Evolutionary conservation across 2,113 vertebrate genomes (phyloP).

Genomic region (Leuciscus idus): DNA sequence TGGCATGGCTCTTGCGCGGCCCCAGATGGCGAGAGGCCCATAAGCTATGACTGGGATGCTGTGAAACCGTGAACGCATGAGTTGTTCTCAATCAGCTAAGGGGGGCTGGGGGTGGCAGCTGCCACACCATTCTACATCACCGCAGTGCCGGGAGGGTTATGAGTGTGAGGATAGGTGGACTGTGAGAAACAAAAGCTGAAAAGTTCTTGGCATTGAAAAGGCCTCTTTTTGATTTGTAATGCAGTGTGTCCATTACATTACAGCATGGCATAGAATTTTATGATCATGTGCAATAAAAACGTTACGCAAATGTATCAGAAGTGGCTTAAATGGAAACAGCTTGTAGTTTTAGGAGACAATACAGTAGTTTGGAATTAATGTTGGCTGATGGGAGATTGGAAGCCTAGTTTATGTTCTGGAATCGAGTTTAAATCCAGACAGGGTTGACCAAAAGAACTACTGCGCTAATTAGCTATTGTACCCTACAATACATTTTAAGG

Average conservation of each 20-base stretch:
- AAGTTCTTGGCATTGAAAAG: slow-evolving; percentile 2
- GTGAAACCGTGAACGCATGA: slow-evolving; percentile 57
- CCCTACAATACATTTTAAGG: neutral
- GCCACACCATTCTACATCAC: slow-evolving; percentile 50
- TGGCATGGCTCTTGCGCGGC: slow-evolving; percentile 1
- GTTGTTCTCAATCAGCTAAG: slow-evolving; percentile 46
- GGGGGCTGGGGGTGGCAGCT: slow-evolving; percentile 49
- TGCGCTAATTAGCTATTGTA: neutral
- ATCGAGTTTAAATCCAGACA: neutral
- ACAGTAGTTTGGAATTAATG: neutral
- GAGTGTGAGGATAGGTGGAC: slow-evolving; percentile 25
- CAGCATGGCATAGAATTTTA: neutral
- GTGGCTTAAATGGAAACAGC: neutral
- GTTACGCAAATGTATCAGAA: neutral
- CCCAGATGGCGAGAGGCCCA: slow-evolving; percentile 56
- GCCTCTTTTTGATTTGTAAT: slow-evolving; percentile 6
- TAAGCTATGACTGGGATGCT: slow-evolving; percentile 52
- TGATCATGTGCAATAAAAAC: slow-evolving; percentile 9
- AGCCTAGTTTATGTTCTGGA: neutral
- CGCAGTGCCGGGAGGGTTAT: neutral
- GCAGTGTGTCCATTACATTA: neutral
- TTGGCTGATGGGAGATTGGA: neutral
- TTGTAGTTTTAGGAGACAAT: neutral
- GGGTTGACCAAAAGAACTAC: no score
- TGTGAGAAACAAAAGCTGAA: slow-evolving; percentile 28